Evolutionary conservation across 2,888 invertebrate species (phyloP), one percentile per base, ranked within the genome.

Genomic region (Carterocephalus palaemon): DNA sequence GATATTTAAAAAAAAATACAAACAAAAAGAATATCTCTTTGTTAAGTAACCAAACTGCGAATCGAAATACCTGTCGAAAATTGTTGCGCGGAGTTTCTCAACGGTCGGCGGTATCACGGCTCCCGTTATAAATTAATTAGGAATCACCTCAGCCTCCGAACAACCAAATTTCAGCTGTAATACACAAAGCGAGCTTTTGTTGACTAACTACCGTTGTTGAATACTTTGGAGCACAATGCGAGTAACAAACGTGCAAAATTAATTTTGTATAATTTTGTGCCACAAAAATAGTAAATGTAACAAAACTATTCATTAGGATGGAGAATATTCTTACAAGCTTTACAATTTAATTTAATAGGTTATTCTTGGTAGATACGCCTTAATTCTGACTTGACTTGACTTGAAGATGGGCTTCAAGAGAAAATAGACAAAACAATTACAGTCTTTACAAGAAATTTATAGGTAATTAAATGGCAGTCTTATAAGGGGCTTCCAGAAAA

Each of bases 121-220:
- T 57, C 53, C 55, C 39, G 64, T 60, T 67, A 65, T 73, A 70
- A 72, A 74, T 74, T 72, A 72, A 75, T 77, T 71, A 70, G 60
- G 57, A 64, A 62, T 67, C 65, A 65, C 58, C 59, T 57, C 54
- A 28, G 33, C 46, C 37, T 47, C 39, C 40, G 45, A 49, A 51
- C 52, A 31, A 42, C 40, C 32, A 47, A 48, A 47, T 48, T 45
- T 50, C 49, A 51, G 36, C 45, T 53, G 45, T 51, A 55, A 54
- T 53, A 56, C 51, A 52, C 50, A 51, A 59, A 54, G 52, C 52
- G 47, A 51, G 49, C 47, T 33, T 53, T 56, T 49, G 49, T 39
- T 46, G 43, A 46, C 49, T 56, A 64, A 62, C 65, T 62, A 63
- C 60, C 54, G 59, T 62, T 69, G 68, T 45, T 45, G 31, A 70